These are phyloP conservation scores for Gila robusta DNA, from an alignment of 2,797 vertebrate species.

Conservation along the genomic window DNA sequence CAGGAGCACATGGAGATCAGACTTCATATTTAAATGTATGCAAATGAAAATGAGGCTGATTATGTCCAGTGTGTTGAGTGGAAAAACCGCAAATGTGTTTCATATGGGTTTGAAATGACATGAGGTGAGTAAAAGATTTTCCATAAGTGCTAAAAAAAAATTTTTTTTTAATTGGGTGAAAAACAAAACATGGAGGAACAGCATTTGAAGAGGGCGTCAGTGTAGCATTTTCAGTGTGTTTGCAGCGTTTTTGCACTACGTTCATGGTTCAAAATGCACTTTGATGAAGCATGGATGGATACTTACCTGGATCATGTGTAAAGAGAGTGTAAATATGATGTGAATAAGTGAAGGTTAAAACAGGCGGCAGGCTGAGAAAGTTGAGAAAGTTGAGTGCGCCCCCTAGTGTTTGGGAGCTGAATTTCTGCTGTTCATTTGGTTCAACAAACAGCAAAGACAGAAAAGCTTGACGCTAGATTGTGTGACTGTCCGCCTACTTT, in stretches of 20 bases:
- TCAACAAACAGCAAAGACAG: conserved; percentile 31
- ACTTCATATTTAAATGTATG: neutral
- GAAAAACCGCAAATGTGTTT: neutral
- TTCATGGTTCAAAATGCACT: neutral
- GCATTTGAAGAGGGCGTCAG: conserved; percentile 6
- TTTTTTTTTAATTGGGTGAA: no score
- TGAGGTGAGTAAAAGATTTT: neutral
- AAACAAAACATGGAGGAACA: neutral
- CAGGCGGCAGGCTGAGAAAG: conserved; percentile 69
- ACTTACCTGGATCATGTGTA: conserved; percentile 43
- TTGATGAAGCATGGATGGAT: neutral
- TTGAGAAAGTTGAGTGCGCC: conserved; percentile 62
- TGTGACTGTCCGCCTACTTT: conserved; percentile 44
- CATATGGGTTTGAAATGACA: neutral
- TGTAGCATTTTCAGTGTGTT: conserved; percentile 36
- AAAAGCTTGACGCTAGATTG: conserved; percentile 47
- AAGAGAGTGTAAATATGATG: conserved; percentile 54
- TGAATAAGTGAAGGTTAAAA: conserved; percentile 59
- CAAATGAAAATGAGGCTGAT: neutral
- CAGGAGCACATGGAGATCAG: neutral
- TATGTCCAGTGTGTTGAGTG: neutral
- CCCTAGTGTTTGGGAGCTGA: conserved; percentile 44
- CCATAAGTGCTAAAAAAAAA: no score
- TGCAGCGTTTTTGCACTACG: neutral
- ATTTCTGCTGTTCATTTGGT: conserved; percentile 44